A percentile compares a stretch with the other conserved stretches of the same genome.
phyloP scores from a whole-genome alignment of 1,140 invertebrate species.

The Charaxes varanes region DNA sequence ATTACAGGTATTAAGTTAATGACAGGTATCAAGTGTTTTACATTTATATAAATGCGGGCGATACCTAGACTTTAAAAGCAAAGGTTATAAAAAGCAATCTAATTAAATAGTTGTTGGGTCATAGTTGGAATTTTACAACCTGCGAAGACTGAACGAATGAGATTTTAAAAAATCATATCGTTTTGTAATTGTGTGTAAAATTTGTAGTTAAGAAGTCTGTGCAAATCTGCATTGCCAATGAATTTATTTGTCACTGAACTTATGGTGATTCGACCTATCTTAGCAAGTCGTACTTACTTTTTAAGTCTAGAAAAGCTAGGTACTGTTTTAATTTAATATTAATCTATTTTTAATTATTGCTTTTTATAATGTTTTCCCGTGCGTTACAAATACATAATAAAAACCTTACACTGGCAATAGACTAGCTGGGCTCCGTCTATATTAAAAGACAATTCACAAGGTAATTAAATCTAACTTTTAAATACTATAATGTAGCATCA shows the following conservation, averaged over 20 bases:
- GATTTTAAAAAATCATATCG: conserved; percentile 67
- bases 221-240: conserved; percentile 35
- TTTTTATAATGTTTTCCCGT: conserved; percentile 1
- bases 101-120: conserved; percentile 43
- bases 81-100: conserved; percentile 48
- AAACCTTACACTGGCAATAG: not conserved
- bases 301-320: conserved; percentile 18
- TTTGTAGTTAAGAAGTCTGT: conserved; percentile 56
- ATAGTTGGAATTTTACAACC: conserved; percentile 64
- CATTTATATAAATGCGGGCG: too few relatives aligned
- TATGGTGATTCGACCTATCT: conserved; percentile 21
- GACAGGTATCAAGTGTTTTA: too few relatives aligned
- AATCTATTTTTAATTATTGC: conserved; percentile 12
- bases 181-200: conserved; percentile 62
- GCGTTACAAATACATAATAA: not conserved
- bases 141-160: conserved; percentile 67
- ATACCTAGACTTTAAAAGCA: conserved; percentile 38
- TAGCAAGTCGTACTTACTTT: conserved; percentile 26
- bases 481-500: conserved; percentile 45
- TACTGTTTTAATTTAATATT: conserved; percentile 11
- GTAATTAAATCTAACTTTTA: conserved; percentile 19
- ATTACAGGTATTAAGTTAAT: too few relatives aligned
- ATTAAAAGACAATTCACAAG: conserved; percentile 3
- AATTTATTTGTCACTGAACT: conserved; percentile 38
- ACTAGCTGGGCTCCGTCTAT: conserved; percentile 7